Evolutionary conservation across 2,797 vertebrate genomes (phyloP), one percentile per base, ranked within the genome.

Genomic region (Fistularia commersonii): DNA sequence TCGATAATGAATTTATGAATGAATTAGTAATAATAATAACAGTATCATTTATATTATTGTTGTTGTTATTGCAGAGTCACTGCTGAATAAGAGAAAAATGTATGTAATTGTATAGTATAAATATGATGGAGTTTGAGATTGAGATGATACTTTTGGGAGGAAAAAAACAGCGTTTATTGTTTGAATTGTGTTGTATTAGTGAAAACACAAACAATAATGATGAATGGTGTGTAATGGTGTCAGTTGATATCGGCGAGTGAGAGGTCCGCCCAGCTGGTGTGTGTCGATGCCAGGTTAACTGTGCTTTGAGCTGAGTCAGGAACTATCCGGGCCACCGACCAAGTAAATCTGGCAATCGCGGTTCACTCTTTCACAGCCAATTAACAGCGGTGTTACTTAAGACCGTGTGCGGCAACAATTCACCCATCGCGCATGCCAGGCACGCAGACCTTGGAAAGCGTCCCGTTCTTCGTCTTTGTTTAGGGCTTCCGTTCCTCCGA

Each of bases 241-340:
- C 4, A 23, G 23, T 23, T 23, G 4, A 23, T 23, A 23, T 11
- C 9, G 6, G 39, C 11, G 9, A 31, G 54, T 50, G 51, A 56
- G 66, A 39, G 49, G 51, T 54, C 23, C 65, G 1, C 61, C 42
- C 55, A 53, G 63, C 57, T 38, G 46, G 56, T 41, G 44, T 49
- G 65, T 3, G 46, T 54, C 50, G 10, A 45, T 69, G 69, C 71
- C 73, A 72, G 57, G 54, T 57, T 49, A 62, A 47, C 60, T 35
- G 5, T 61, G 56, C 58, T 78, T 61, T 46, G 53, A 75, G 76
- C 79, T 66, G 75, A 77, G 61, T 83, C 74, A 71, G 70, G 55
- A 45, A 12, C 51, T 31, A 49, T 80, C 73, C 55, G 62, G 74
- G 70, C 67, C 32, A 10, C 23, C 1, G 49, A 72, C 74, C 75